These are phyloP conservation scores for Sarcophaga peregrina DNA, from an alignment of 1,140 invertebrate species.

Conservation along the genomic window DNA sequence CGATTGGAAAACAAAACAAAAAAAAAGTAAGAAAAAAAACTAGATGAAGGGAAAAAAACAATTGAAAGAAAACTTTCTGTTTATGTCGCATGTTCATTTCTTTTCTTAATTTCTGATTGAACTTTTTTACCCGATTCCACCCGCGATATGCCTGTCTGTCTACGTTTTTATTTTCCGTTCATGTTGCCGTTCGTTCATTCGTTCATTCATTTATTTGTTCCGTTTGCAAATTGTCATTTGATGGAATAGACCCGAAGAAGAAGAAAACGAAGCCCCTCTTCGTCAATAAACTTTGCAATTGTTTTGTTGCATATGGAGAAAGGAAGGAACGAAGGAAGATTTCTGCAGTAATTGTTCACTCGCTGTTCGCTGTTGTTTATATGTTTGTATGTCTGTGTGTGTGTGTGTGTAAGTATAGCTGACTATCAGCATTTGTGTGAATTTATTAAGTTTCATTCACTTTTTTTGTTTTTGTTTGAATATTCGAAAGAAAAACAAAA, in stretches of 20 bases:
- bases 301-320: neutral
- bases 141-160: slow-evolving; percentile 29
- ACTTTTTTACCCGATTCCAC: slow-evolving; percentile 27
- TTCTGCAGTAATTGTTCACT: neutral
- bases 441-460: neutral
- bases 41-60: neutral
- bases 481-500: neutral
- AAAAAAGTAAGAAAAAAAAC: neutral
- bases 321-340: neutral
- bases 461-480: neutral
- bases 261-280: neutral
- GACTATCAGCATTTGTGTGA: neutral
- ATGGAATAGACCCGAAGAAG: slow-evolving; percentile 42
- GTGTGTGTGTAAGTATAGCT: too few relatives aligned
- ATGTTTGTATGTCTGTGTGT: too few relatives aligned
- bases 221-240: slow-evolving; percentile 35
- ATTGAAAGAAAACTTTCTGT: slow-evolving; percentile 32
- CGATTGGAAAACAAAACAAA: neutral
- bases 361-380: too few relatives aligned
- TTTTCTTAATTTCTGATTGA: slow-evolving; percentile 41
- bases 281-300: slow-evolving; percentile 17
- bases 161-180: slow-evolving; percentile 8
- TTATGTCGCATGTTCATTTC: slow-evolving; percentile 40
- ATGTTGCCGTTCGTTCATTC: slow-evolving; percentile 10
- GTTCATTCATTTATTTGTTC: neutral